These are phyloP conservation scores for Aptenodytes patagonicus DNA, from an alignment of 2,113 vertebrate species.

Conservation along the genomic window DNA sequence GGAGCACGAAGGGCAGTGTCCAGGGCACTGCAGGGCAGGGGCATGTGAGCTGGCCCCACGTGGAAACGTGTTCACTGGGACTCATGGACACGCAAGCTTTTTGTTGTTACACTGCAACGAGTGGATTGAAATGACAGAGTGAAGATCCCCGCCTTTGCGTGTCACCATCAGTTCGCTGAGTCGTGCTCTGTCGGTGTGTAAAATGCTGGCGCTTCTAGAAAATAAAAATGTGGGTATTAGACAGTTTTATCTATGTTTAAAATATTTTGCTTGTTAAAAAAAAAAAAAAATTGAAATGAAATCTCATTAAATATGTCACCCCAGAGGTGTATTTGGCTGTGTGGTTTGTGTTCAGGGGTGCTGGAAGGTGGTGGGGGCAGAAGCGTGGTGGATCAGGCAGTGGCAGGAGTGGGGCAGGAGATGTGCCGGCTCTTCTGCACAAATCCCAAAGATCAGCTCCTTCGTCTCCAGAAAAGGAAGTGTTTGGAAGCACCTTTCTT, in stretches of 20 bases:
- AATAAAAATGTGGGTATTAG: not conserved
- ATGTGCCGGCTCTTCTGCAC: not conserved
- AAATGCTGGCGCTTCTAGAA: accelerated
- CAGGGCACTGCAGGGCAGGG: no score
- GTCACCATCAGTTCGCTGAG: accelerated
- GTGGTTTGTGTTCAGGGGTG: not conserved
- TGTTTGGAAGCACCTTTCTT: accelerated
- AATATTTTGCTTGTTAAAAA: not conserved
- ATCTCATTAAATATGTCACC: accelerated
- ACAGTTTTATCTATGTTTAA: not conserved
- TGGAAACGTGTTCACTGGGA: accelerated
- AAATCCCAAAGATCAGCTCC: not conserved
- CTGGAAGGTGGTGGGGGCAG: not conserved
- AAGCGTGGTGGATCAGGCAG: not conserved
- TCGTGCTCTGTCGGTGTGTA: accelerated
- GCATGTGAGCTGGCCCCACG: accelerated
- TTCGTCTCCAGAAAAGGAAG: not conserved
- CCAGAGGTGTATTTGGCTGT: accelerated
- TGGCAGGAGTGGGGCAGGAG: not conserved
- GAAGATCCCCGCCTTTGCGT: accelerated
- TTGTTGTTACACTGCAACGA: not conserved
- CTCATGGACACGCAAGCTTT: accelerated
- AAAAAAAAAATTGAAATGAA: not conserved
- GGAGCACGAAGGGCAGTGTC: not conserved
- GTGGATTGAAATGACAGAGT: accelerated